Conservation (phyloP, 1,140 invertebrate species). For the Ctenoplectra terminalis region DNA sequence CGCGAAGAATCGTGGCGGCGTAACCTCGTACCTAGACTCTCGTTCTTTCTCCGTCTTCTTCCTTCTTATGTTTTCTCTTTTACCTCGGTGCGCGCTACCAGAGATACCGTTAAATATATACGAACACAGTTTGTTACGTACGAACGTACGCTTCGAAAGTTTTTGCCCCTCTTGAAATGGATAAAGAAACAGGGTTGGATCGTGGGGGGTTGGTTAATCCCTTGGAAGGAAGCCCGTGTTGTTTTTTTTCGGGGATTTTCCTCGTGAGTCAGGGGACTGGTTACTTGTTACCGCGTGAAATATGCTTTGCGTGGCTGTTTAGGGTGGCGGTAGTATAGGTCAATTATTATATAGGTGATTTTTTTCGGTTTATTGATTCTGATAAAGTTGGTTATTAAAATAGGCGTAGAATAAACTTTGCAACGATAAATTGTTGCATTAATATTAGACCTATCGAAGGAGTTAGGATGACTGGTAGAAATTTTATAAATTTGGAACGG, state of each 20-base stretch:
- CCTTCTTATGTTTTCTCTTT: neutral
- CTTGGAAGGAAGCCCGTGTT: neutral
- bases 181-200: neutral
- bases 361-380: too few relatives aligned
- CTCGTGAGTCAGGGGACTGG: too few relatives aligned
- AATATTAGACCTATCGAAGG: too few relatives aligned
- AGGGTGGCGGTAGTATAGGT: neutral
- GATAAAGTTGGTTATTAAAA: too few relatives aligned
- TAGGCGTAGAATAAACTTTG: too few relatives aligned
- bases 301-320: neutral
- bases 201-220: neutral
- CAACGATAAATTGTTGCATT: too few relatives aligned
- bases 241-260: neutral
- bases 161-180: neutral
- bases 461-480: too few relatives aligned
- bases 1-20: slow-evolving; percentile 61
- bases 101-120: slow-evolving; percentile 24
- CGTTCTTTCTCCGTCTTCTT: neutral
- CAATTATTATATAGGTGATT: too few relatives aligned
- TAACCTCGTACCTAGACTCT: slow-evolving; percentile 36
- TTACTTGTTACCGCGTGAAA: neutral
- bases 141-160: neutral
- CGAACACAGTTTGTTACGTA: neutral
- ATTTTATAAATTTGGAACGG: too few relatives aligned
- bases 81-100: too few relatives aligned